A percentile compares a stretch with the other conserved stretches of the same genome.
phyloP scores from a whole-genome alignment of 37 sponge, comb jelly and placozoan genomes.

The Dysidea cf. avara region DNA sequence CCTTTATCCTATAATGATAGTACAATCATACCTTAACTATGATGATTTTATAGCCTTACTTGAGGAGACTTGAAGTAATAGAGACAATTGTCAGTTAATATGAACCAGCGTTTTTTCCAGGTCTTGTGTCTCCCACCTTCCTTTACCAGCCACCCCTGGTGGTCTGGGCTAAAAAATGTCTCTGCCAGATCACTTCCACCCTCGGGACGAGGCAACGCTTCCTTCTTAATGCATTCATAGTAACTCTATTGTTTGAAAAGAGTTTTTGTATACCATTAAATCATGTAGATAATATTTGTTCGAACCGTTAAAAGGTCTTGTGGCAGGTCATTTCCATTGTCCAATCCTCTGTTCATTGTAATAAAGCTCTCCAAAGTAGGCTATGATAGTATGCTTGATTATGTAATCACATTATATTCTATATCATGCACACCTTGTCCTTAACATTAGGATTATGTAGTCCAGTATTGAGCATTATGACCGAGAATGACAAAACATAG shows the following conservation, averaged over 20 bases:
- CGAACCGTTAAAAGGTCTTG: constrained; percentile 62
- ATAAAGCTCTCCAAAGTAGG: constrained; percentile 79
- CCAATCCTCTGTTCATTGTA: constrained; percentile 92
- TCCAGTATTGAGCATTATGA: constrained; percentile 97
- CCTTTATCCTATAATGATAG: constrained; percentile 57
- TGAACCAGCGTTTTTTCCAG: constrained; percentile 83
- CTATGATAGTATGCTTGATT: no score
- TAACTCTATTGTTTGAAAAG: no score
- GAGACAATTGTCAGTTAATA: constrained; percentile 92
- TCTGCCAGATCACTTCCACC: no score
- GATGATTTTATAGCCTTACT: constrained; percentile 26
- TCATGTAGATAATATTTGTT: not conserved
- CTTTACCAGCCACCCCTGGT: no score
- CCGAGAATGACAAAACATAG: constrained; percentile 90
- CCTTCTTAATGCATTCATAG: no score
- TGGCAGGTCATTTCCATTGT: constrained; percentile 87
- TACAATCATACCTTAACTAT: no score
- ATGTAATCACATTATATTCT: no score
- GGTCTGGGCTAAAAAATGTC: no score
- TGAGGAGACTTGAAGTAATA: constrained; percentile 83
- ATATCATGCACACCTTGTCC: constrained; percentile 54
- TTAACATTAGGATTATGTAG: constrained; percentile 96
- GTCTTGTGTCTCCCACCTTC: constrained; percentile 87
- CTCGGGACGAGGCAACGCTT: no score
- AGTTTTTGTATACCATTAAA: not conserved